Evolutionary conservation across 2,113 vertebrate species (phyloP).

Genomic region (Hypanus sabinus): DNA sequence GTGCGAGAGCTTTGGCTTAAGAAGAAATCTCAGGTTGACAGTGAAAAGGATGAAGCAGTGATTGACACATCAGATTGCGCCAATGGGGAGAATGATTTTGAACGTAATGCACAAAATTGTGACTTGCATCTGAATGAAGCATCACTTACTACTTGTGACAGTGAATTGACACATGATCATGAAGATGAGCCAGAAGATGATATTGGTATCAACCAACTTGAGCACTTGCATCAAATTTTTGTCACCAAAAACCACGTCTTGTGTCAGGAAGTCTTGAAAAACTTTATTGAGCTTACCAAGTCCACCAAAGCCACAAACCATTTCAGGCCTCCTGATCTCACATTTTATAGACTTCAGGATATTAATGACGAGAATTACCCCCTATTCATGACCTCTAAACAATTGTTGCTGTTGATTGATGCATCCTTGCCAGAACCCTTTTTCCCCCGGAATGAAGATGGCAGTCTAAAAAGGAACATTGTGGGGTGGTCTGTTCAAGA

Average conservation of each 20-base stretch:
- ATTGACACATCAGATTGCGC: constrained; percentile 38
- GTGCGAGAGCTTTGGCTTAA: constrained; percentile 53
- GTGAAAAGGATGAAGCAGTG: constrained; percentile 17
- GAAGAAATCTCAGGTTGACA: constrained; percentile 40
- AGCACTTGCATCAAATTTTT: constrained; percentile 66
- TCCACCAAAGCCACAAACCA: constrained; percentile 62
- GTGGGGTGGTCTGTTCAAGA: constrained; percentile 62
- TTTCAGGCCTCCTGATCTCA: constrained; percentile 58
- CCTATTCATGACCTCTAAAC: constrained; percentile 64
- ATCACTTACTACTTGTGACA: not conserved
- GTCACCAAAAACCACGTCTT: constrained; percentile 71
- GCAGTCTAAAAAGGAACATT: constrained; percentile 61
- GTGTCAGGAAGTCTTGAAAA: constrained; percentile 67
- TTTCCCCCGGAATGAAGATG: constrained; percentile 67
- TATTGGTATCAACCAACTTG: constrained; percentile 43
- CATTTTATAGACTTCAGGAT: constrained; percentile 60
- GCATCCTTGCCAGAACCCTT: constrained; percentile 64
- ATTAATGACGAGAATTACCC: constrained; percentile 66
- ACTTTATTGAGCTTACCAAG: constrained; percentile 67
- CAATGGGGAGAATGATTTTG: not conserved
- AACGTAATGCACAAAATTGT: not conserved
- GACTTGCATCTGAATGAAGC: not conserved
- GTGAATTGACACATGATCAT: constrained; percentile 38
- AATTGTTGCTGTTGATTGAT: constrained; percentile 62
- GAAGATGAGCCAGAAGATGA: rapidly evolving